phyloP scores from a whole-genome alignment of 2,113 vertebrate genomes.

The Paracyprichromis sp. region DNA sequence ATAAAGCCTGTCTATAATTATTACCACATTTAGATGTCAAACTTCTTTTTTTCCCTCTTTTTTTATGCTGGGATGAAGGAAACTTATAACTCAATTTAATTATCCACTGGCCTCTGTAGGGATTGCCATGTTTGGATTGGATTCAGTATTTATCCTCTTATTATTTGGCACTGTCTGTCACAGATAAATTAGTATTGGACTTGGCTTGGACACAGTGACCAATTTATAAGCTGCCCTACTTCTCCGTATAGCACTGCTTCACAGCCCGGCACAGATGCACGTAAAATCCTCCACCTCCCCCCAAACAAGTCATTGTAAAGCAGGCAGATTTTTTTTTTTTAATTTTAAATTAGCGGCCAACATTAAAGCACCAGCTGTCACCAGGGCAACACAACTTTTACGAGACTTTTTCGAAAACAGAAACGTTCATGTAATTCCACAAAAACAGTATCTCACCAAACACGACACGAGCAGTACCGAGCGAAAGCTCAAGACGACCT shows the following conservation, averaged over 20 bases:
- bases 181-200: constrained; percentile 36
- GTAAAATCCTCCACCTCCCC: not conserved
- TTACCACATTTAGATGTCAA: not conserved
- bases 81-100: constrained; percentile 28
- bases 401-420: not conserved
- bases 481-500: not conserved
- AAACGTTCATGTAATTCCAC: not conserved
- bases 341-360: not conserved
- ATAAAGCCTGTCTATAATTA: not conserved
- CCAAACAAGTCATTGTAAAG: not conserved
- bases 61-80: not conserved
- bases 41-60: accelerated
- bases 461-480: constrained; percentile 14
- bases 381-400: not conserved
- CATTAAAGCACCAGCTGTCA: not conserved
- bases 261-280: not conserved
- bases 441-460: constrained; percentile 18
- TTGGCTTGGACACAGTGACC: constrained; percentile 12
- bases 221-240: constrained; percentile 54
- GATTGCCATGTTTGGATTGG: constrained; percentile 28
- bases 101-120: constrained; percentile 3
- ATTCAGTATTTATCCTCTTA: constrained; percentile 50
- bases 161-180: constrained; percentile 42
- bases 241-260: not conserved
- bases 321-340: not conserved